Evolutionary conservation across 2,113 vertebrate species (phyloP).

Genomic region (Todiramphus saurophagus): DNA sequence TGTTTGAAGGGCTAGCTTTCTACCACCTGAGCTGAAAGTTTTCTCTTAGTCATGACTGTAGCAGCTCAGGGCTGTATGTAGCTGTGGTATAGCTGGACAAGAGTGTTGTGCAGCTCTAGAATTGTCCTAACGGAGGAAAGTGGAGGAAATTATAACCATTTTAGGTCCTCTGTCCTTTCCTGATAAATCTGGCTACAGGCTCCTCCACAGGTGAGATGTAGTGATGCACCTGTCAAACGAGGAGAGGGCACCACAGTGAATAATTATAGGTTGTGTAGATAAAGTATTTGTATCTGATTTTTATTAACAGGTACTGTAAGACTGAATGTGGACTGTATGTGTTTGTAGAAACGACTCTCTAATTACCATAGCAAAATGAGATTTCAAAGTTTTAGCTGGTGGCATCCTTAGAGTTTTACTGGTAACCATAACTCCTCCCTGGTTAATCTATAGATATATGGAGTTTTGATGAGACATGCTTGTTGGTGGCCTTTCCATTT

Average conservation of each 20-base stretch:
- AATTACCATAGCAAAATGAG: background rate
- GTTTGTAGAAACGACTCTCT: background rate
- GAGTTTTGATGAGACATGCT: background rate
- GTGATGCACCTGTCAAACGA: background rate
- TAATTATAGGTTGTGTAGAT: background rate
- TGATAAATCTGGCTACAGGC: background rate
- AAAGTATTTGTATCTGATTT: background rate
- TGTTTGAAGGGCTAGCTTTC: background rate
- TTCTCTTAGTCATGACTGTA: background rate
- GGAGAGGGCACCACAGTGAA: background rate
- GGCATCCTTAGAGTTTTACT: background rate
- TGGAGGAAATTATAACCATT: background rate
- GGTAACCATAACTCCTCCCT: background rate
- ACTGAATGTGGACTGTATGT: background rate
- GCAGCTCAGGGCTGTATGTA: background rate
- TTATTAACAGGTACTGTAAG: background rate
- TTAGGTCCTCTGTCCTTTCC: background rate
- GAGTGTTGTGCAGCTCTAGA: background rate
- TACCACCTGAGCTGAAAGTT: background rate
- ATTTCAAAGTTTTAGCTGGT: background rate
- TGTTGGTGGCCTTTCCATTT: background rate
- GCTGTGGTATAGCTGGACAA: background rate
- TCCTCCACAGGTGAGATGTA: rapidly evolving
- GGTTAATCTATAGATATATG: background rate
- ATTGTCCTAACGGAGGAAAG: background rate